These are phyloP conservation scores for Samia ricini DNA, from an alignment of 1,140 invertebrate species.

Conservation along the genomic window DNA sequence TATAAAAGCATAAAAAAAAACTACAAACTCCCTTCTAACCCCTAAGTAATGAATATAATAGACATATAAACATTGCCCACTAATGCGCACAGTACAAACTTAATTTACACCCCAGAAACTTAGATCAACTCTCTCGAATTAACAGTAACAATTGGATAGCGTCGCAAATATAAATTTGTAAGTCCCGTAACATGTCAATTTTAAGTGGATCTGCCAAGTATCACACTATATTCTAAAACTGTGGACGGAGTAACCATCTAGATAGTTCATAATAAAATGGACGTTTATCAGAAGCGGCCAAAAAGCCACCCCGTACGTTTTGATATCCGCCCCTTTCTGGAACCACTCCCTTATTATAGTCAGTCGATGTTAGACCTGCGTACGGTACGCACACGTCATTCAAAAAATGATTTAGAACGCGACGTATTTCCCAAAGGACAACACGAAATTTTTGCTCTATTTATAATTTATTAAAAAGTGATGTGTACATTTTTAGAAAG, in stretches of 20 bases:
- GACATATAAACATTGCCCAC: constrained; percentile 32
- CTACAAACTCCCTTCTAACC: constrained; percentile 40
- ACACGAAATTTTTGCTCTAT: background rate
- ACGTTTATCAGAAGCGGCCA: constrained; percentile 53
- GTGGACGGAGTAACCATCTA: constrained; percentile 3
- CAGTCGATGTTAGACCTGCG: constrained; percentile 41
- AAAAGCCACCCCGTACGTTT: constrained; percentile 51
- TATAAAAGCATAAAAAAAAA: constrained; percentile 18
- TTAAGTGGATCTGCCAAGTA: constrained; percentile 21
- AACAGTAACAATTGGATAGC: background rate
- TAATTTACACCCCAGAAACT: background rate
- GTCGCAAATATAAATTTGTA: constrained; percentile 29
- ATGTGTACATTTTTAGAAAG: background rate
- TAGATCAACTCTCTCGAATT: background rate
- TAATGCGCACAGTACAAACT: constrained; percentile 25
- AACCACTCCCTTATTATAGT: constrained; percentile 55
- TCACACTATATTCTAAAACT: background rate
- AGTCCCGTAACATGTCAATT: constrained; percentile 31
- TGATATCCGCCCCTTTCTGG: constrained; percentile 50
- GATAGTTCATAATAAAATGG: constrained; percentile 40
- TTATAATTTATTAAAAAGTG: background rate
- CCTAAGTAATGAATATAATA: constrained; percentile 37
- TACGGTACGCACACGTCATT: constrained; percentile 28
- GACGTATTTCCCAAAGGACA: background rate
- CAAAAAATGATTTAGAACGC: background rate